Evolutionary conservation across 2,888 invertebrate species (phyloP).

Genomic region (Drosophila quinaria): DNA sequence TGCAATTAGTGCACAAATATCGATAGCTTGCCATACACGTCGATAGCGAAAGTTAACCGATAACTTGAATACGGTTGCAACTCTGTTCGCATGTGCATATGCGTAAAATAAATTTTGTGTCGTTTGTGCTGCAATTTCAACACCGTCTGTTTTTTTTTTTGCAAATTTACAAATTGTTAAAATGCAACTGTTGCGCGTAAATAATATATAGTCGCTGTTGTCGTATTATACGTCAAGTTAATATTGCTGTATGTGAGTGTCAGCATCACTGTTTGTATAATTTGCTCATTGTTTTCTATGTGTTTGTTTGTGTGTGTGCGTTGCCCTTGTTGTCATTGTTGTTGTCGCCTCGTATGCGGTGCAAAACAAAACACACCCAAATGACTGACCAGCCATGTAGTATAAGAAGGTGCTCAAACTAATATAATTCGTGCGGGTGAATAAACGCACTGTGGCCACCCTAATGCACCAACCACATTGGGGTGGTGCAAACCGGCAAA

Average conservation of each 20-base stretch:
- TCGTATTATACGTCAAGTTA: slow-evolving; percentile 24
- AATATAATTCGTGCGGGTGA: not conserved
- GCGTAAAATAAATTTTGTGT: slow-evolving; percentile 55
- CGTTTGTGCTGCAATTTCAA: slow-evolving; percentile 44
- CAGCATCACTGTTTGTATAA: slow-evolving; percentile 46
- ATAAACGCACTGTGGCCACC: slow-evolving; percentile 21
- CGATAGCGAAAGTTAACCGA: slow-evolving; percentile 33
- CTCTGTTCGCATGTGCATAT: slow-evolving; percentile 58
- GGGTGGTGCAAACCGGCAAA: slow-evolving; percentile 45
- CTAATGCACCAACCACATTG: slow-evolving; percentile 18
- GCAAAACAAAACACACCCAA: slow-evolving; percentile 66
- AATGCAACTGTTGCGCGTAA: slow-evolving; percentile 43
- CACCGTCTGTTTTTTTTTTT: slow-evolving; percentile 14
- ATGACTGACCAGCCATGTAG: slow-evolving; percentile 32
- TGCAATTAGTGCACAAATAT: slow-evolving; percentile 18
- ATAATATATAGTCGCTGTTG: slow-evolving; percentile 38
- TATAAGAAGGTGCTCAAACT: slow-evolving; percentile 20
- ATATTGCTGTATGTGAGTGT: slow-evolving; percentile 49
- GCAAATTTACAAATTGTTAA: slow-evolving; percentile 32
- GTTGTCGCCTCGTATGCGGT: slow-evolving; percentile 49
- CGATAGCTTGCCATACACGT: slow-evolving; percentile 36
- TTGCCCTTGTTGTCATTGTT: slow-evolving; percentile 38
- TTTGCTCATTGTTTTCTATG: slow-evolving; percentile 55
- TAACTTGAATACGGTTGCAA: slow-evolving; percentile 34
- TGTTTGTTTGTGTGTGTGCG: slow-evolving; percentile 15